Conservation (phyloP, 2,797 vertebrate genomes). For the Onychomys torridus region DNA sequence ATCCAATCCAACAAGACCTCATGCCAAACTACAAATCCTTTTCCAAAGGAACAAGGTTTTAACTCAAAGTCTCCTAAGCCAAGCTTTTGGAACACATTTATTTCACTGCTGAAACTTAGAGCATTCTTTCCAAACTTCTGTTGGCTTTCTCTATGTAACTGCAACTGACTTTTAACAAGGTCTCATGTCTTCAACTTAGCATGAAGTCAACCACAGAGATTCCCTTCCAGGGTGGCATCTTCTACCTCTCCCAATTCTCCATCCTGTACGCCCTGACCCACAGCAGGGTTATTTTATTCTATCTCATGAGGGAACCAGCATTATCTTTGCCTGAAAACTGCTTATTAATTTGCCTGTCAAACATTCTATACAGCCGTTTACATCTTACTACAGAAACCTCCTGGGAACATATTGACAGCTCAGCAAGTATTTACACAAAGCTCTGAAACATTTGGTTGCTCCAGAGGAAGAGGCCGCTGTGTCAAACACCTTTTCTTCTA, state of each 20-base stretch:
- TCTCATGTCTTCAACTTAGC: conserved; percentile 45
- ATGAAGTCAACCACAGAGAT: background rate
- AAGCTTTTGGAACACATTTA: conserved; percentile 59
- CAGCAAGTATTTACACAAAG: conserved; percentile 84
- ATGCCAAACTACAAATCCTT: conserved; percentile 62
- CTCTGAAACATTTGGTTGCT: conserved; percentile 80
- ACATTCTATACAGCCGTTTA: conserved; percentile 78
- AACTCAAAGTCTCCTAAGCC: background rate
- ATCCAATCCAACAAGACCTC: conserved; percentile 55
- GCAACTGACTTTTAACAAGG: conserved; percentile 53
- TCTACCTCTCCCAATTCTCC: background rate
- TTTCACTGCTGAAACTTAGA: conserved; percentile 22
- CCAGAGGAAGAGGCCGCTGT: conserved; percentile 64
- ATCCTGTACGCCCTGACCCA: background rate
- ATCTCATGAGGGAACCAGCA: conserved; percentile 63
- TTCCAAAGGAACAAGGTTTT: conserved; percentile 53
- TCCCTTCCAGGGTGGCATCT: conserved; percentile 23
- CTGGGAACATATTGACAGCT: conserved; percentile 81
- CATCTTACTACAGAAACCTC: conserved; percentile 77
- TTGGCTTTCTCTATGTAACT: conserved; percentile 61
- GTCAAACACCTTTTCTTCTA: conserved; percentile 65
- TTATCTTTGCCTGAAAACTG: conserved; percentile 78
- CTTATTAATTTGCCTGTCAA: conserved; percentile 84
- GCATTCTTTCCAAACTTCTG: conserved; percentile 50
- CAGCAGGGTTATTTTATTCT: conserved; percentile 56